Evolutionary conservation across 2,113 vertebrate species (phyloP).

Genomic region (Kobus ellipsiprymnus): DNA sequence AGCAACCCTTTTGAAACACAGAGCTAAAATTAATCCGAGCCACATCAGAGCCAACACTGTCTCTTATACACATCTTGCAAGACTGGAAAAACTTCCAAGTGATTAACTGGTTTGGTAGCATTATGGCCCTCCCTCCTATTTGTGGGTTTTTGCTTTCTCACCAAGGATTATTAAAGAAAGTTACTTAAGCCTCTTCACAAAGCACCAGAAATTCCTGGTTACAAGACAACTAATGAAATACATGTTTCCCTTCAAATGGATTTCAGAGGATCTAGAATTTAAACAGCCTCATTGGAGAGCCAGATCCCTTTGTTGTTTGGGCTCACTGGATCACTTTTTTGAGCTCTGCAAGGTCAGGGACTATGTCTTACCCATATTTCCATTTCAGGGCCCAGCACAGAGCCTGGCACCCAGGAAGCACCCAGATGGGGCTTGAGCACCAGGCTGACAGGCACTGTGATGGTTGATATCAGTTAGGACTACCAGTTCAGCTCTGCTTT

Average conservation of each 20-base stretch:
- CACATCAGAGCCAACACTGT: too few relatives aligned
- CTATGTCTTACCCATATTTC: not conserved
- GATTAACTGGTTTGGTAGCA: not conserved
- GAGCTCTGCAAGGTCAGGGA: not conserved
- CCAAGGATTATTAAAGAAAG: not conserved
- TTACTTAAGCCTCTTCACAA: not conserved
- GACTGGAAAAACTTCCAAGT: not conserved
- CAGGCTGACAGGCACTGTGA: not conserved
- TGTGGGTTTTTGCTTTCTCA: conserved; percentile 2
- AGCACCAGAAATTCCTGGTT: not conserved
- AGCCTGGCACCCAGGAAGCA: not conserved
- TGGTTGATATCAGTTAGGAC: not conserved
- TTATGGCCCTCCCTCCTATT: not conserved
- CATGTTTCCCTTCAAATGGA: not conserved
- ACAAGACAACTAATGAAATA: not conserved
- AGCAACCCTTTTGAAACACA: conserved; percentile 39
- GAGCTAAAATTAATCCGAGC: conserved; percentile 42
- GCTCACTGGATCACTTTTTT: not conserved
- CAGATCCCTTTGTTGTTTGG: not conserved
- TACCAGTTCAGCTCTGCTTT: not conserved
- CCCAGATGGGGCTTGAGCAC: not conserved
- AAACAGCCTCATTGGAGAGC: not conserved
- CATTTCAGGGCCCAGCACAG: not conserved
- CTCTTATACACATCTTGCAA: too few relatives aligned
- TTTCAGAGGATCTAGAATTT: not conserved